phyloP scores from a whole-genome alignment of 2,113 vertebrate species.

The Silurus meridionalis region DNA sequence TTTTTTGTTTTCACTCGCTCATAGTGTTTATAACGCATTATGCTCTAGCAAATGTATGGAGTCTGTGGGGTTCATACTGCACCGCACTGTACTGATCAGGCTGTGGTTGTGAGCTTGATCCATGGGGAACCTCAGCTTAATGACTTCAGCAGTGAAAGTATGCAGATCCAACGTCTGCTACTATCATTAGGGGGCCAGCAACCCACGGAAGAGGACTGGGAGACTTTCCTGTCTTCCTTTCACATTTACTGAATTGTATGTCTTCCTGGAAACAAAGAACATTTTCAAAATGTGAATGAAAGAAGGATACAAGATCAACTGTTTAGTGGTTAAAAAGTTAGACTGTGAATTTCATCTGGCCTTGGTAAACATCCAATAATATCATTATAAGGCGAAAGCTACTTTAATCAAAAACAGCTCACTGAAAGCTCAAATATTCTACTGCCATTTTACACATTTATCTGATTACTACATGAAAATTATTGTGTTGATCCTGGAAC shows the following conservation, averaged over 20 bases:
- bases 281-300: neutral
- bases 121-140: conserved; percentile 57
- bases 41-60: neutral
- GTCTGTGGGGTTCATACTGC: conserved; percentile 25
- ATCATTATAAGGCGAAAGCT: neutral
- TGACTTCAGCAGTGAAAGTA: conserved; percentile 70
- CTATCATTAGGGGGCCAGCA: conserved; percentile 69
- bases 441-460: neutral
- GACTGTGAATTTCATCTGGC: neutral
- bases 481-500: neutral
- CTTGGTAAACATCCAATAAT: neutral
- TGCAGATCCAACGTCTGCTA: conserved; percentile 69
- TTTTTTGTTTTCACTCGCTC: neutral
- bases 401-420: neutral
- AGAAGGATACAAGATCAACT: neutral
- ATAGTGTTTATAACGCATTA: neutral
- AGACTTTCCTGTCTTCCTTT: conserved; percentile 53
- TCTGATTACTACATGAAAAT: neutral
- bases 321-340: neutral
- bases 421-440: neutral
- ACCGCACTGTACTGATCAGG: conserved; percentile 48
- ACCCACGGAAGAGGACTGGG: conserved; percentile 30
- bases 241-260: neutral
- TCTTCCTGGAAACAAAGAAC: conserved; percentile 39
- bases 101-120: conserved; percentile 42